Percentiles rank a stretch among this genome's conserved stretches.
These are phyloP conservation scores for Sebastes schlegelii DNA, from an alignment of 2,113 vertebrate species.

Conservation along the genomic window DNA sequence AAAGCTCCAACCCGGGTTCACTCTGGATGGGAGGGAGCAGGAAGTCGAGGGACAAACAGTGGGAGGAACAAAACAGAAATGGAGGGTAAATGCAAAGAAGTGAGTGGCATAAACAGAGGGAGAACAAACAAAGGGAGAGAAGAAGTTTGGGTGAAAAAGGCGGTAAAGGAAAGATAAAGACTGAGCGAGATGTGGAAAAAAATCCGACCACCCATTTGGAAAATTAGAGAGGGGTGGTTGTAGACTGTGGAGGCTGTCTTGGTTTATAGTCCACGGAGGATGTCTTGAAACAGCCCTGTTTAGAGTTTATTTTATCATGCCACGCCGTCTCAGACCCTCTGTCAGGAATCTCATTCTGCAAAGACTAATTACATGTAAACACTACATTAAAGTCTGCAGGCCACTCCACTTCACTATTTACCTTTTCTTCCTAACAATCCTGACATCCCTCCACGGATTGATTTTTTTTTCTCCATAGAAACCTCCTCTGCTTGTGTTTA, in stretches of 20 bases:
- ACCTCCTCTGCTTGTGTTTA: slow-evolving; percentile 68
- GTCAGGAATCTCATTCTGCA: slow-evolving; percentile 83
- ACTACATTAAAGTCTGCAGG: slow-evolving; percentile 88
- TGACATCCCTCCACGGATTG: slow-evolving; percentile 78
- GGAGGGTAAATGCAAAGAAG: slow-evolving; percentile 47
- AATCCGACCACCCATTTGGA: slow-evolving; percentile 80
- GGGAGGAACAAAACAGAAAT: slow-evolving; percentile 36
- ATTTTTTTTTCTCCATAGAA: slow-evolving; percentile 75
- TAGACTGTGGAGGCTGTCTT: slow-evolving; percentile 79
- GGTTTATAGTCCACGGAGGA: slow-evolving; percentile 84
- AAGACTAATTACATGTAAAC: slow-evolving; percentile 91
- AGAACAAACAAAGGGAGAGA: slow-evolving; percentile 51
- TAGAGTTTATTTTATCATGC: slow-evolving; percentile 81
- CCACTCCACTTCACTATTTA: slow-evolving; percentile 81
- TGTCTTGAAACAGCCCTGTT: slow-evolving; percentile 84
- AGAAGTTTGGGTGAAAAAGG: slow-evolving; percentile 36
- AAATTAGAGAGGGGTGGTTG: slow-evolving; percentile 77
- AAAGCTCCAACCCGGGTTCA: slow-evolving; percentile 84
- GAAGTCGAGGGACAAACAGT: slow-evolving; percentile 74
- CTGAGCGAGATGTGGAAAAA: slow-evolving; percentile 33
- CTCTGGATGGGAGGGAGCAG: slow-evolving; percentile 87
- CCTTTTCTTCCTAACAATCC: slow-evolving; percentile 80
- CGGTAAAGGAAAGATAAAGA: slow-evolving; percentile 46
- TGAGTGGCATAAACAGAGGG: slow-evolving; percentile 42
- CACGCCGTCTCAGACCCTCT: slow-evolving; percentile 79